phyloP scores from a whole-genome alignment of 2,113 vertebrate genomes.

The Natator depressus region DNA sequence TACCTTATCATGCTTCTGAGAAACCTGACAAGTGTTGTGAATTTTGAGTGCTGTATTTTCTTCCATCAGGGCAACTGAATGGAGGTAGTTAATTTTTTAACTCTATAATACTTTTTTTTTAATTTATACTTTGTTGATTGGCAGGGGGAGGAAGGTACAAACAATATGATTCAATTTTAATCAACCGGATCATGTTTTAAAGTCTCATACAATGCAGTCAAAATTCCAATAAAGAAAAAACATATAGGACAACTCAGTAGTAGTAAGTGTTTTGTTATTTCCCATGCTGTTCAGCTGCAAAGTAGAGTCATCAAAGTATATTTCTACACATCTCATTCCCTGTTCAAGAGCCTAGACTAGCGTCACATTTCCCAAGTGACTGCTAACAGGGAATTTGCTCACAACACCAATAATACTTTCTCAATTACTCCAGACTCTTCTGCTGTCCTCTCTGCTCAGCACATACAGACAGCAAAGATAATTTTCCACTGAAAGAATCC shows the following conservation, averaged over 20 bases:
- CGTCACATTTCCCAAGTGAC: rapidly evolving
- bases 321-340: not conserved
- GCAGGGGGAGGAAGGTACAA: not conserved
- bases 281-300: not conserved
- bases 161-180: not conserved
- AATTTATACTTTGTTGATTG: not conserved
- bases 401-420: not conserved
- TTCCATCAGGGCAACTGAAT: not conserved
- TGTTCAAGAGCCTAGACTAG: rapidly evolving
- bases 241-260: not conserved
- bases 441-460: not conserved
- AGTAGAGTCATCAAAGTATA: not conserved
- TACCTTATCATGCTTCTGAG: not conserved
- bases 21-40: not conserved
- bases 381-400: not conserved
- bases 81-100: not conserved
- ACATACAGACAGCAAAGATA: not conserved
- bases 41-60: not conserved
- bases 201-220: not conserved
- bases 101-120: not conserved
- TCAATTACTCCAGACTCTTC: not conserved
- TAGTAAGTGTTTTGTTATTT: slow-evolving; percentile 9
- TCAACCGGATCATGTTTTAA: not conserved
- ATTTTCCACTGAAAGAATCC: not conserved
- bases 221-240: slow-evolving; percentile 5